phyloP scores from a whole-genome alignment of 2,797 vertebrate species.

The Peromyscus melanophrys region DNA sequence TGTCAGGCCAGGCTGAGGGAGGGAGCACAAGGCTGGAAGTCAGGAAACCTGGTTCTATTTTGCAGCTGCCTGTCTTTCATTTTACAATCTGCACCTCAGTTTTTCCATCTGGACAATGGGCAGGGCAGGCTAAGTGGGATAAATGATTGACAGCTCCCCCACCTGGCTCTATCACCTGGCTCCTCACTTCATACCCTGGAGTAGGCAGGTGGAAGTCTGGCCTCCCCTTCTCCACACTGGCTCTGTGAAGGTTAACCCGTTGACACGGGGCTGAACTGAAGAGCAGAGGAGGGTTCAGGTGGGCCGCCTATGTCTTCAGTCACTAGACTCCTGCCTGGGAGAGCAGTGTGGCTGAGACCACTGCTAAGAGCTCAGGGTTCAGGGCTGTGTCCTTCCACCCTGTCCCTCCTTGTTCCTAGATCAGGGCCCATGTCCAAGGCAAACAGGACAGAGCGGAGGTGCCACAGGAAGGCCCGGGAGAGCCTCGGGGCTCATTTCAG shows the following conservation, averaged over 20 bases:
- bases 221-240: not conserved
- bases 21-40: not conserved
- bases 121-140: not conserved
- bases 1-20: accelerated
- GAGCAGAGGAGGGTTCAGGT: not conserved
- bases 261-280: not conserved
- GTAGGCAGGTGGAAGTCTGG: not conserved
- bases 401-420: not conserved
- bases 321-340: not conserved
- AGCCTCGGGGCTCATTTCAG: conserved; percentile 15
- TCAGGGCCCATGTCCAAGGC: conserved; percentile 75
- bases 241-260: not conserved
- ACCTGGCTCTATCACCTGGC: too few species aligned
- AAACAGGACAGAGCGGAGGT: conserved; percentile 76
- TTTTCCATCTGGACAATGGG: not conserved
- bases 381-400: not conserved
- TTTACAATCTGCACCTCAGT: not conserved
- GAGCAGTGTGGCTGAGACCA: not conserved
- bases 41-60: not conserved
- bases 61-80: not conserved
- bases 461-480: conserved; percentile 59
- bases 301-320: accelerated
- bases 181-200: not conserved
- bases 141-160: not conserved
- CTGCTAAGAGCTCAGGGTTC: not conserved